phyloP scores from a whole-genome alignment of 2,888 invertebrate species.

The Synergus umbraculus region DNA sequence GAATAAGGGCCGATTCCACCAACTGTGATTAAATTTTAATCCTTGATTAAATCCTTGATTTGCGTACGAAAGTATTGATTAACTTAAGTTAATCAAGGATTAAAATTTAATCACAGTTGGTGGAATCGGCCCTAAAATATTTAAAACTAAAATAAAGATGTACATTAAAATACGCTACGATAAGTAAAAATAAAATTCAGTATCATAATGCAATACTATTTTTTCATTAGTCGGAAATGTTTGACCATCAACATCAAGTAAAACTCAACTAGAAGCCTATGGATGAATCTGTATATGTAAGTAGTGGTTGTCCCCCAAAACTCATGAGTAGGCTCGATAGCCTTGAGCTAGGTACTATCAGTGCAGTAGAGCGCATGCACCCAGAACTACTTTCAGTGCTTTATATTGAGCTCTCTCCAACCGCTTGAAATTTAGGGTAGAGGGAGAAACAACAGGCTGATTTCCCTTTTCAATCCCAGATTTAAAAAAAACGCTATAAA shows the following conservation, averaged over 20 bases:
- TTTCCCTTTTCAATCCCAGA: constrained; percentile 23
- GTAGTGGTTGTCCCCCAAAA: constrained; percentile 33
- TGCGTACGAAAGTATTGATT: too few species aligned
- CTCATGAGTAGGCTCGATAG: constrained; percentile 27
- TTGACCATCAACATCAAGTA: constrained; percentile 12
- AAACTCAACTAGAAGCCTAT: neutral
- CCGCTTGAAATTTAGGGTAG: constrained; percentile 38
- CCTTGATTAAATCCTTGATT: too few species aligned
- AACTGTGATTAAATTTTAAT: too few species aligned
- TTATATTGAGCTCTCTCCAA: constrained; percentile 41
- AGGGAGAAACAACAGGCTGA: constrained; percentile 24
- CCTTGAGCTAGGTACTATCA: constrained; percentile 20
- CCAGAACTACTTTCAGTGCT: constrained; percentile 1
- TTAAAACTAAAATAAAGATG: neutral
- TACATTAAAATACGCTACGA: neutral
- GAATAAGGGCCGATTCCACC: too few species aligned
- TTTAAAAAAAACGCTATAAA: constrained; percentile 30
- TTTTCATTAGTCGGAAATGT: constrained; percentile 19
- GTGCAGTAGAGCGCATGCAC: constrained; percentile 39
- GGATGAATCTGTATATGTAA: constrained; percentile 1
- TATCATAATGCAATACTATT: constrained; percentile 6
- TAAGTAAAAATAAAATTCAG: constrained; percentile 15
- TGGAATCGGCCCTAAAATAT: neutral
- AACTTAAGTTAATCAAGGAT: too few species aligned
- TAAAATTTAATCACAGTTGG: too few species aligned